Conservation (phyloP, 2,113 vertebrate genomes). For the Neodontobutis hainanensis region DNA sequence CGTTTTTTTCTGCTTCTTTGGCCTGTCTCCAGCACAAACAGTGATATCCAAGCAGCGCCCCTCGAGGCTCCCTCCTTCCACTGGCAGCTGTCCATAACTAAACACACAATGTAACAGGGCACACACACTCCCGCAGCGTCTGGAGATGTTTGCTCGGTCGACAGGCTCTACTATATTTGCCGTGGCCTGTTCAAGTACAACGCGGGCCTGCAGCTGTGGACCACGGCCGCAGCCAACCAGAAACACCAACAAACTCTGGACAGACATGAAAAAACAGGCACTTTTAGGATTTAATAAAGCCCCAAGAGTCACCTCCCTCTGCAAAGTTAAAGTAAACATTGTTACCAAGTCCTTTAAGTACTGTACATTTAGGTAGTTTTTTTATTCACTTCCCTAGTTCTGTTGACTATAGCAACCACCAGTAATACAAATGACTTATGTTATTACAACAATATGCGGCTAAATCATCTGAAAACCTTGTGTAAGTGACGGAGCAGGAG, state of each 20-base stretch:
- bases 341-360: too few species aligned
- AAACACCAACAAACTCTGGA: constrained; percentile 55
- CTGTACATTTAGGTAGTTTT: too few species aligned
- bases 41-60: constrained; percentile 60
- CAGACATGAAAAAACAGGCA: constrained; percentile 55
- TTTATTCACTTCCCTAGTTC: too few species aligned
- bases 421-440: not conserved
- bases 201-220: constrained; percentile 66
- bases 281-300: constrained; percentile 29
- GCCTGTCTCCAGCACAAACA: constrained; percentile 65
- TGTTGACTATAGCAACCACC: too few species aligned
- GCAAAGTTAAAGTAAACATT: not conserved
- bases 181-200: constrained; percentile 47
- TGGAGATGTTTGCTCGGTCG: constrained; percentile 61
- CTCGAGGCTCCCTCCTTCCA: constrained; percentile 39
- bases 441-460: not conserved
- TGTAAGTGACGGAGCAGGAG: not conserved
- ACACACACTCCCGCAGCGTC: constrained; percentile 52
- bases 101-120: constrained; percentile 62
- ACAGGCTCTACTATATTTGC: constrained; percentile 62
- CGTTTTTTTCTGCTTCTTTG: constrained; percentile 62
- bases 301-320: constrained; percentile 14
- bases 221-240: constrained; percentile 52
- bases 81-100: constrained; percentile 73
- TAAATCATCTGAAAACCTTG: not conserved